phyloP scores from a whole-genome alignment of 2,113 vertebrate genomes.

The Lynx canadensis region DNA sequence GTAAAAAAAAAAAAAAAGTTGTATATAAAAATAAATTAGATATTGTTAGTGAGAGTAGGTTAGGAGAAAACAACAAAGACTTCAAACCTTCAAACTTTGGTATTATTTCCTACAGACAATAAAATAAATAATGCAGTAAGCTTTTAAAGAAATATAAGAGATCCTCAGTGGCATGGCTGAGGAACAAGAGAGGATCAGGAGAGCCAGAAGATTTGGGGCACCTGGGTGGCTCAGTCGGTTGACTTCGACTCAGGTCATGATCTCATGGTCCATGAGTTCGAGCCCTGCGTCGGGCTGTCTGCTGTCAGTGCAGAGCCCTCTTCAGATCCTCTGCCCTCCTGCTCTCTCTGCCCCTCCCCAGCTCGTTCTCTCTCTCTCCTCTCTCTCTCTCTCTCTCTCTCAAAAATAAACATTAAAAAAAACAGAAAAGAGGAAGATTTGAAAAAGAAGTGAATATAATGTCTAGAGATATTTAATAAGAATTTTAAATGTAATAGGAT shows the following conservation, averaged over 20 bases:
- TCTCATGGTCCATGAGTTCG: too few species aligned
- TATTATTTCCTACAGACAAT: neutral
- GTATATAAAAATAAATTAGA: neutral
- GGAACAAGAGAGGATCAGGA: neutral
- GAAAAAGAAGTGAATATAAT: neutral
- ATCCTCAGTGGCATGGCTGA: neutral
- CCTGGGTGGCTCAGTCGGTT: too few species aligned
- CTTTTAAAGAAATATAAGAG: neutral
- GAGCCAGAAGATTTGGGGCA: too few species aligned
- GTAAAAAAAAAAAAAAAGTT: neutral
- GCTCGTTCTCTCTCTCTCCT: too few species aligned
- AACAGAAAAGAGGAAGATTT: neutral
- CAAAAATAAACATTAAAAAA: too few species aligned
- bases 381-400: too few species aligned
- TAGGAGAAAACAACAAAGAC: neutral
- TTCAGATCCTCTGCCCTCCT: too few species aligned
- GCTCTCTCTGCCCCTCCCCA: too few species aligned
- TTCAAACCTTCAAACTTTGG: neutral
- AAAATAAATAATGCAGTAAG: neutral
- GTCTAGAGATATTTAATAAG: neutral
- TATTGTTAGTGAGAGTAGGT: neutral
- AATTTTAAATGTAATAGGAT: neutral
- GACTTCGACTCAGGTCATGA: too few species aligned
- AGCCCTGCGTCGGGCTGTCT: too few species aligned
- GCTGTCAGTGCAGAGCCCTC: too few species aligned